These are phyloP conservation scores for Sceloporus undulatus DNA, from an alignment of 2,113 vertebrate genomes.

Conservation along the genomic window DNA sequence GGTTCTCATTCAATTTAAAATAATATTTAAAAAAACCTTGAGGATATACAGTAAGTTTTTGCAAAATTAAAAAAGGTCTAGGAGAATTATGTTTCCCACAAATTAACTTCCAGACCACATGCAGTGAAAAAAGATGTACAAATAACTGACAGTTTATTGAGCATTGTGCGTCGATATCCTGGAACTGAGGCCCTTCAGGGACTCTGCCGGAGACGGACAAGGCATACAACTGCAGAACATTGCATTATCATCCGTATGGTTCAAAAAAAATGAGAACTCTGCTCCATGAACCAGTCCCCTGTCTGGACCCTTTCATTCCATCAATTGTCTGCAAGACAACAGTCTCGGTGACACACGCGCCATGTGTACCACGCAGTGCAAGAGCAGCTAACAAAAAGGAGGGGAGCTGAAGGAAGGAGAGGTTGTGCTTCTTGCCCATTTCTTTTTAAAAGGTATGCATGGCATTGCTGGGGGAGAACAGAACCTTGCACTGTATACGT, in stretches of 20 bases:
- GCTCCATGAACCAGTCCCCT: not conserved
- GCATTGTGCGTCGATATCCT: not conserved
- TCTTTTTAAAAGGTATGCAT: no score
- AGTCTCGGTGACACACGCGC: slow-evolving; percentile 55
- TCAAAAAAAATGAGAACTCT: slow-evolving; percentile 51
- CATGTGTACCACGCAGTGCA: slow-evolving; percentile 32
- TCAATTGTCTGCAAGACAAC: slow-evolving; percentile 56
- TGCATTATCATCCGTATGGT: rapidly evolving
- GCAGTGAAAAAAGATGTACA: not conserved
- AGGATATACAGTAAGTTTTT: not conserved
- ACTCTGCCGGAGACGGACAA: not conserved
- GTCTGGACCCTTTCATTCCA: slow-evolving; percentile 45
- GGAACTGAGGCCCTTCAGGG: not conserved
- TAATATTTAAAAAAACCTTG: not conserved
- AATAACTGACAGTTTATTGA: not conserved
- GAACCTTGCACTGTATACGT: no score
- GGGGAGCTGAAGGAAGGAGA: not conserved
- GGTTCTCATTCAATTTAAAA: not conserved
- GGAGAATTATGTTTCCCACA: not conserved
- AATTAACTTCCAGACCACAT: not conserved
- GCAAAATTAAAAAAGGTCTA: no score
- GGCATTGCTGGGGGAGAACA: no score
- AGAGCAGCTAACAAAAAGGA: not conserved
- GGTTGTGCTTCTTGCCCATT: not conserved
- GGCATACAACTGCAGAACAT: rapidly evolving